A percentile compares a stretch with the other conserved stretches of the same genome.
Evolutionary conservation across 92 coral and sea anemone species (phyloP).

Genomic region (Zoanthus sansibaricus): DNA sequence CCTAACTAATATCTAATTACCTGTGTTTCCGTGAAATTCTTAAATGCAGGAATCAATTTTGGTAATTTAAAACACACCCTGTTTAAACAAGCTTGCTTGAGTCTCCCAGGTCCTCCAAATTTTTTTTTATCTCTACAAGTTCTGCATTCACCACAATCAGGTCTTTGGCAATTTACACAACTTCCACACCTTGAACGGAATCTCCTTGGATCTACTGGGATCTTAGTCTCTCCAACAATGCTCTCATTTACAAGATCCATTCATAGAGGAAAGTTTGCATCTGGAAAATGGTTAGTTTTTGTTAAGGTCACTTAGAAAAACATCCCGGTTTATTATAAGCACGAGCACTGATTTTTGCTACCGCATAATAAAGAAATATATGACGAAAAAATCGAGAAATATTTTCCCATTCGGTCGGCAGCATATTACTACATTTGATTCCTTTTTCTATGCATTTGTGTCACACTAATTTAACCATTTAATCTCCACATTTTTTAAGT

Average conservation of each 20-base stretch:
- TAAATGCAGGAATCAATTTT: background rate
- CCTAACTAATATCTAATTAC: background rate
- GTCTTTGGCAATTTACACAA: conserved; percentile 23
- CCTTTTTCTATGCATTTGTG: too few species aligned
- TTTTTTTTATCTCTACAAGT: conserved; percentile 41
- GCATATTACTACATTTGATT: too few species aligned
- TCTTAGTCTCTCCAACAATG: background rate
- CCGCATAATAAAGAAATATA: too few species aligned
- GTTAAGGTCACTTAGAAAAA: too few species aligned
- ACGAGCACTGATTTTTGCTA: too few species aligned
- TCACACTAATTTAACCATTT: too few species aligned
- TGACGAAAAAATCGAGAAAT: too few species aligned
- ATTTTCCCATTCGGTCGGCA: too few species aligned
- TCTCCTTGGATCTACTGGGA: conserved; percentile 18
- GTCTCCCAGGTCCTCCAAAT: conserved; percentile 38
- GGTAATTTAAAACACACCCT: conserved; percentile 17
- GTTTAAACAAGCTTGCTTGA: conserved; percentile 36
- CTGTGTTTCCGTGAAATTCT: background rate
- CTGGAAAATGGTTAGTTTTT: background rate
- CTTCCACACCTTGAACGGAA: conserved; percentile 27
- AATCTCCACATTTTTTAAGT: too few species aligned
- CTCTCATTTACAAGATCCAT: conserved; percentile 7
- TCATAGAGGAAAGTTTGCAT: background rate
- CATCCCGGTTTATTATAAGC: too few species aligned
- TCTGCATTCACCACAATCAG: conserved; percentile 38